Evolutionary conservation across 1,140 invertebrate genomes (phyloP).

Genomic region (Centruroides vittatus): DNA sequence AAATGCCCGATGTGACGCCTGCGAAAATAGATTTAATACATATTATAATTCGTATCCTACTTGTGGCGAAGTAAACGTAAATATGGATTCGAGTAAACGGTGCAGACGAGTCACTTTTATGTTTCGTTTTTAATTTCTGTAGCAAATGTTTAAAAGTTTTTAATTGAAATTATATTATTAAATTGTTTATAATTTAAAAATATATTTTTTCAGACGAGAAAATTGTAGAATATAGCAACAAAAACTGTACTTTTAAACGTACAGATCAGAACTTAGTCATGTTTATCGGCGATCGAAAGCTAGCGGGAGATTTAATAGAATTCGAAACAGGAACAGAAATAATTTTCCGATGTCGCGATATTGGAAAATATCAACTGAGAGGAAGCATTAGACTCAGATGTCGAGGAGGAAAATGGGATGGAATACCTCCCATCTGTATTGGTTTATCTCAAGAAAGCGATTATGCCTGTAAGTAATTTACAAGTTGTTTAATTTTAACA

Average conservation of each 20-base stretch:
- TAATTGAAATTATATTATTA: no score
- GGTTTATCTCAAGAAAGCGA: conserved; percentile 70
- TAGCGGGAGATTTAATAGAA: conserved; percentile 50
- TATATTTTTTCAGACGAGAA: no score
- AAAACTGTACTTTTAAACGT: conserved; percentile 57
- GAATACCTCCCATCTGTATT: conserved; percentile 53
- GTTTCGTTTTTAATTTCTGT: no score
- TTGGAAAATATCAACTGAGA: conserved; percentile 48
- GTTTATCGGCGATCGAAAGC: conserved; percentile 58
- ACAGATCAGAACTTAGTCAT: conserved; percentile 60
- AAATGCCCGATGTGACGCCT: no score
- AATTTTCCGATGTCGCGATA: conserved; percentile 54
- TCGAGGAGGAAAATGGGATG: conserved; percentile 59
- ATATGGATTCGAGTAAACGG: no score
- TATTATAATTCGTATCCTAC: no score
- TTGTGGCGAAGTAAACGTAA: no score
- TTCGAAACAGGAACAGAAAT: conserved; percentile 56
- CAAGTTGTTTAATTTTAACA: not conserved
- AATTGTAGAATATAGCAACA: conserved; percentile 32
- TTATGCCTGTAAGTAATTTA: conserved; percentile 51
- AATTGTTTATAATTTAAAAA: no score
- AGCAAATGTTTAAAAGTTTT: no score
- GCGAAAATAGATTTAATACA: no score
- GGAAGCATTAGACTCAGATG: conserved; percentile 48
- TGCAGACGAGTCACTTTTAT: no score